These are phyloP conservation scores for Megaceryle alcyon DNA, from an alignment of 2,797 vertebrate genomes.

Conservation along the genomic window DNA sequence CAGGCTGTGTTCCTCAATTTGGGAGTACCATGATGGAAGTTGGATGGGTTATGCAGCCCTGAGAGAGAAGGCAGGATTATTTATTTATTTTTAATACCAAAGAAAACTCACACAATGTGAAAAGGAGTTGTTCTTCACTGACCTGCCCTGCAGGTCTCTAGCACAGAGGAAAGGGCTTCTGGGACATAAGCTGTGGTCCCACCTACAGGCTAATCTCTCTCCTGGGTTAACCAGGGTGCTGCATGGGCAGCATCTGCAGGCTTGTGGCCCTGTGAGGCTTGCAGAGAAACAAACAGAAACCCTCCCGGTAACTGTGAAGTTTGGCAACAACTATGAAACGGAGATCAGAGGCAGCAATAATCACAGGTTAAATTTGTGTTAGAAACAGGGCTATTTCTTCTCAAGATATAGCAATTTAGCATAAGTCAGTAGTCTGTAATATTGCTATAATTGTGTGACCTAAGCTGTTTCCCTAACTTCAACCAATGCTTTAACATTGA, in stretches of 20 bases:
- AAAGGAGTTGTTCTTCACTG: background rate
- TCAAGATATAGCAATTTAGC: background rate
- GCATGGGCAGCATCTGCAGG: background rate
- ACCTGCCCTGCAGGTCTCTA: slow-evolving; percentile 9
- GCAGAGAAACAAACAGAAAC: background rate
- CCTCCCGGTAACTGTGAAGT: background rate
- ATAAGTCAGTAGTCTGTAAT: background rate
- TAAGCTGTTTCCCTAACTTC: background rate
- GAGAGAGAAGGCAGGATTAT: background rate
- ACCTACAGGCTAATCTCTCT: background rate
- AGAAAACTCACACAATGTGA: background rate
- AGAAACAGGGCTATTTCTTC: background rate
- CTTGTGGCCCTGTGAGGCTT: background rate
- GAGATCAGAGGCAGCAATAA: background rate
- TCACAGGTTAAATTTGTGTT: background rate
- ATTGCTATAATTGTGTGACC: background rate
- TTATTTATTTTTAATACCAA: background rate
- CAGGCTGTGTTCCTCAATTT: background rate
- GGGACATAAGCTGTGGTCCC: background rate
- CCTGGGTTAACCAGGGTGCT: background rate
- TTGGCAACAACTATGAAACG: slow-evolving; percentile 11
- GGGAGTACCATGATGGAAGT: background rate
- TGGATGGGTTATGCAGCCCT: background rate
- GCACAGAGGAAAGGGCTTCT: background rate
- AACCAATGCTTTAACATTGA: background rate